A percentile compares a stretch with the other conserved stretches of the same genome.
phyloP scores from a whole-genome alignment of 2,113 vertebrate species.

The Aythya baeri region DNA sequence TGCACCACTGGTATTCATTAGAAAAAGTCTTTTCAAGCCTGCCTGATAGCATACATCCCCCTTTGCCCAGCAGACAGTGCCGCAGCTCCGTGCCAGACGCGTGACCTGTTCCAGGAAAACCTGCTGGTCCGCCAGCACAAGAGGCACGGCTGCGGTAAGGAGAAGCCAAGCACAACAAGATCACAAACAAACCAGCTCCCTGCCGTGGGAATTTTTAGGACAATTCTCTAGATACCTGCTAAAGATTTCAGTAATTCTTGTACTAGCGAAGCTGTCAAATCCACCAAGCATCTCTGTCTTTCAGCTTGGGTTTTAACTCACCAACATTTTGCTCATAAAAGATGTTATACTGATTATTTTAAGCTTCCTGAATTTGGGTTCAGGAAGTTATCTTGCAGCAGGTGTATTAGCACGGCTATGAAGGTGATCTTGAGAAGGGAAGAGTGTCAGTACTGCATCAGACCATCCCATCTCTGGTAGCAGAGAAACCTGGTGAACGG shows the following conservation, averaged over 20 bases:
- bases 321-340: background rate
- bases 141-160: background rate
- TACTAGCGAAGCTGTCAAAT: rapidly evolving
- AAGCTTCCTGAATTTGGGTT: background rate
- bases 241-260: background rate
- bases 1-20: background rate
- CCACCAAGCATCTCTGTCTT: rapidly evolving
- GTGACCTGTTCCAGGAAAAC: slow-evolving; percentile 7
- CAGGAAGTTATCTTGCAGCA: too few species aligned
- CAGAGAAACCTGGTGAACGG: background rate
- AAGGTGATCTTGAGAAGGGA: background rate
- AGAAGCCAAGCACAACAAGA: background rate
- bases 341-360: background rate
- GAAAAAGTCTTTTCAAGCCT: background rate
- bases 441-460: background rate
- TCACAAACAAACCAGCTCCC: background rate
- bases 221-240: background rate
- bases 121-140: background rate
- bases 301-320: background rate
- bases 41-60: background rate
- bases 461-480: too few species aligned
- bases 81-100: background rate
- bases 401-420: background rate
- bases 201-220: background rate
- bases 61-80: background rate